Evolutionary conservation across 2,797 vertebrate species (phyloP).

Genomic region (Arremon brunneinucha): DNA sequence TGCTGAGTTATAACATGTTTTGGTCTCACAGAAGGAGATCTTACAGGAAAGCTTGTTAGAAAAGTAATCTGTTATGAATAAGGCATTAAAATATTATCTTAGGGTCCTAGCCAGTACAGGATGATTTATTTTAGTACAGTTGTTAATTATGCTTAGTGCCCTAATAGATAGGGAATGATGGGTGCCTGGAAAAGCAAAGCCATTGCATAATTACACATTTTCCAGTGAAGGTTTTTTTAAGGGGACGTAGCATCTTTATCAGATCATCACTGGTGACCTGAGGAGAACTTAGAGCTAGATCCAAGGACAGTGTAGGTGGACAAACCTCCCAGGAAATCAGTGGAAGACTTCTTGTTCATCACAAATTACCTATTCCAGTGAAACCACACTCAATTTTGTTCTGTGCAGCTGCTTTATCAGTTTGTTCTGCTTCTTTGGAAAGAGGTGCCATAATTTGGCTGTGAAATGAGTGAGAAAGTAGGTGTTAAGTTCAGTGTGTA

Average conservation of each 20-base stretch:
- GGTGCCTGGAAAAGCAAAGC: not conserved
- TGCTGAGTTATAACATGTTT: not conserved
- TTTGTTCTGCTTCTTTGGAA: not conserved
- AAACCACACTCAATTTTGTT: not conserved
- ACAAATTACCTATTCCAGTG: not conserved
- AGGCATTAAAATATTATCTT: not conserved
- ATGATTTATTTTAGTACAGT: not conserved
- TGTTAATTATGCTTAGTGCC: not conserved
- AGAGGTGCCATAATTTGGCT: not conserved
- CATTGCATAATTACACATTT: not conserved
- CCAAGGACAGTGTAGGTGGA: not conserved
- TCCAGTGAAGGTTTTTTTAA: not conserved
- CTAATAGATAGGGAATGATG: not conserved
- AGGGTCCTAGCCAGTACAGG: not conserved
- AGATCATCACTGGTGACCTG: not conserved
- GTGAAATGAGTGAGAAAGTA: constrained; percentile 11
- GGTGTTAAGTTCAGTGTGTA: constrained; percentile 33
- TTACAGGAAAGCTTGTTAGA: not conserved
- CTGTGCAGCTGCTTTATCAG: not conserved
- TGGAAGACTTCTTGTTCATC: not conserved
- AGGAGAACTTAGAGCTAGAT: not conserved
- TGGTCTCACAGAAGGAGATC: not conserved
- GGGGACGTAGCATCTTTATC: not conserved
- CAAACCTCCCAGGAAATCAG: not conserved
- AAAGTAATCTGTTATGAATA: not conserved